A percentile compares a stretch with the other conserved stretches of the same genome.
Conservation (phyloP, 2,888 invertebrate genomes). For the Bombylius major region DNA sequence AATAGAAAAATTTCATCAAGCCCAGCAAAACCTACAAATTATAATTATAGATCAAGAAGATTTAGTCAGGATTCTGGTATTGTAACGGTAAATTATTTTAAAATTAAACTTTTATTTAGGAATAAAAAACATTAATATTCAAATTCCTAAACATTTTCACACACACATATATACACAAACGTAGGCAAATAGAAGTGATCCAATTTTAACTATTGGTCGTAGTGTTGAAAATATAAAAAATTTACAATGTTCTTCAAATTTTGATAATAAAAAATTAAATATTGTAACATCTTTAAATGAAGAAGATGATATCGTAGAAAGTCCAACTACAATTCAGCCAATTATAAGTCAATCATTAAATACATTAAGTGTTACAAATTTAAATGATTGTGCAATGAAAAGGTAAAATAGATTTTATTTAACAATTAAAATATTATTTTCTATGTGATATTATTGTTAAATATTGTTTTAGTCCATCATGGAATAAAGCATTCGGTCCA, state of each 20-base stretch:
- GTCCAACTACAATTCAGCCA: conserved; percentile 1
- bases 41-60: conserved; percentile 21
- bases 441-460: no score
- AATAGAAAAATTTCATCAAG: conserved; percentile 8
- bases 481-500: conserved; percentile 39
- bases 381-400: no score
- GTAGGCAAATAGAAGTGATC: conserved; percentile 7
- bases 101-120: background rate
- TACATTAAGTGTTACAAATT: no score
- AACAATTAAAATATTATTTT: no score
- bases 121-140: no score
- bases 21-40: conserved; percentile 6
- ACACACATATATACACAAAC: no score
- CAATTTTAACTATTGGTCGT: conserved; percentile 5
- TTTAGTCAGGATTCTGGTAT: conserved; percentile 35
- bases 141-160: no score
- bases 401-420: no score
- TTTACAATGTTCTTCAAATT: conserved; percentile 10
- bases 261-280: conserved; percentile 11
- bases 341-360: no score
- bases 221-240: conserved; percentile 13
- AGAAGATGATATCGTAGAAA: conserved; percentile 14
- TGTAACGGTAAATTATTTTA: conserved; percentile 18
- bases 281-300: conserved; percentile 11
- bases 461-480: conserved; percentile 22